Percentiles rank a stretch among this genome's conserved stretches.
phyloP scores from a whole-genome alignment of 2,888 invertebrate species.

The Cosmia trapezina region DNA sequence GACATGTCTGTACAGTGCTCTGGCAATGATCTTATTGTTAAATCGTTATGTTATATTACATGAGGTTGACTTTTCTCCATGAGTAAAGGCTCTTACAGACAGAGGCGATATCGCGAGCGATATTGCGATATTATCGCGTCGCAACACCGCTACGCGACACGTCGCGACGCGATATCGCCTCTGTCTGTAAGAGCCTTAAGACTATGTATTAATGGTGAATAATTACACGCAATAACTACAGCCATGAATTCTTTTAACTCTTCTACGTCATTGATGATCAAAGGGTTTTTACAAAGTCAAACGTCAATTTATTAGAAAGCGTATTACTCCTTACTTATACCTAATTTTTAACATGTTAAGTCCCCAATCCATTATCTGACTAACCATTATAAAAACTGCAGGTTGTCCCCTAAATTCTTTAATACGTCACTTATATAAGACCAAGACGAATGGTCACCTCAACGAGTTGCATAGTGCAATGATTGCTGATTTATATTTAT shows the following conservation, averaged over 20 bases:
- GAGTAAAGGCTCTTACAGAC: too few species aligned
- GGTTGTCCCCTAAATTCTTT: not conserved
- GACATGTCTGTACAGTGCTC: slow-evolving; percentile 21
- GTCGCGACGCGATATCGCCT: too few species aligned
- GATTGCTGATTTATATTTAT: not conserved
- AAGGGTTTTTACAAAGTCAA: slow-evolving; percentile 38
- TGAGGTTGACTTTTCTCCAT: too few species aligned
- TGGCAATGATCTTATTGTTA: slow-evolving; percentile 21
- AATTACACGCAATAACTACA: not conserved
- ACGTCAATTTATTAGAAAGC: slow-evolving; percentile 30
- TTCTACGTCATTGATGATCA: slow-evolving; percentile 12
- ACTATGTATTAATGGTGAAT: slow-evolving; percentile 2
- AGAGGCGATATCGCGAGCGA: too few species aligned
- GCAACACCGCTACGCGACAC: too few species aligned
- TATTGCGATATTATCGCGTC: too few species aligned
- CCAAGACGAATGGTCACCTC: not conserved
- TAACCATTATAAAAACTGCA: not conserved
- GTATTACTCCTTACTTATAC: not conserved
- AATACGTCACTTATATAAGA: not conserved
- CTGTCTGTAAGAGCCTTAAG: too few species aligned
- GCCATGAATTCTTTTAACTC: not conserved
- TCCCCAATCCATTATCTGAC: slow-evolving; percentile 5
- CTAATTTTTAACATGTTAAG: not conserved
- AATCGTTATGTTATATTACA: slow-evolving; percentile 18
- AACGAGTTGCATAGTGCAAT: too few species aligned